Percentiles rank a stretch among this genome's conserved stretches.
phyloP scores from a whole-genome alignment of 2,797 vertebrate species.

The Tolypeutes matacus region DNA sequence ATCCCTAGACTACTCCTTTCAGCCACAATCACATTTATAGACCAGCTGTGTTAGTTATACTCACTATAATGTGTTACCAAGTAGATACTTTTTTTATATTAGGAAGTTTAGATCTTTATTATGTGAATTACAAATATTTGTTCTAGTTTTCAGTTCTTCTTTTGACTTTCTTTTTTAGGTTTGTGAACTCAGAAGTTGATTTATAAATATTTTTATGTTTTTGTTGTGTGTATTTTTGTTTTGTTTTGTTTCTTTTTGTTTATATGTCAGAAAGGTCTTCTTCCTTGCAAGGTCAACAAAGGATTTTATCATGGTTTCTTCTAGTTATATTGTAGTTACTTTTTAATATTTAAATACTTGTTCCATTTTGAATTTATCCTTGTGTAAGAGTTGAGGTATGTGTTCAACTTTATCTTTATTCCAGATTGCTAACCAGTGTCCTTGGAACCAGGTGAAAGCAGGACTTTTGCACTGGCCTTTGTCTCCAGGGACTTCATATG shows the following conservation, averaged over 20 bases:
- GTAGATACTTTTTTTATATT: too few relatives aligned
- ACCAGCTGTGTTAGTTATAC: too few relatives aligned
- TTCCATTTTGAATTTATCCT: neutral
- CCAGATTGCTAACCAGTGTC: neutral
- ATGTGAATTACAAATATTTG: neutral
- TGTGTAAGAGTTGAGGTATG: neutral
- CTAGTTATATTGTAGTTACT: neutral
- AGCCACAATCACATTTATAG: too few relatives aligned
- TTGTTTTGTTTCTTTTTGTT: too few relatives aligned
- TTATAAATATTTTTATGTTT: neutral
- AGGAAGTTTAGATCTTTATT: too few relatives aligned
- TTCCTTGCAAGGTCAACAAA: neutral
- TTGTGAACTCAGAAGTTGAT: neutral
- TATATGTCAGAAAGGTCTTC: neutral
- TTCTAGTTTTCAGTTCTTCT: neutral
- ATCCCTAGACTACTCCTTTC: too few relatives aligned
- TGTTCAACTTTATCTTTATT: neutral
- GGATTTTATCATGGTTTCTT: neutral
- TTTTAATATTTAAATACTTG: neutral
- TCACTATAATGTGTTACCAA: too few relatives aligned
- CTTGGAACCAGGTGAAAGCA: neutral
- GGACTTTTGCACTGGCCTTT: neutral
- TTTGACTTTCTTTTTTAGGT: neutral
- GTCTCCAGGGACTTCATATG: neutral
- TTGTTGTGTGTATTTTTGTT: neutral